A percentile compares a stretch with the other conserved stretches of the same genome.
These are phyloP conservation scores for Chaetophractus vellerosus DNA, from an alignment of 2,797 vertebrate genomes.

Conservation along the genomic window DNA sequence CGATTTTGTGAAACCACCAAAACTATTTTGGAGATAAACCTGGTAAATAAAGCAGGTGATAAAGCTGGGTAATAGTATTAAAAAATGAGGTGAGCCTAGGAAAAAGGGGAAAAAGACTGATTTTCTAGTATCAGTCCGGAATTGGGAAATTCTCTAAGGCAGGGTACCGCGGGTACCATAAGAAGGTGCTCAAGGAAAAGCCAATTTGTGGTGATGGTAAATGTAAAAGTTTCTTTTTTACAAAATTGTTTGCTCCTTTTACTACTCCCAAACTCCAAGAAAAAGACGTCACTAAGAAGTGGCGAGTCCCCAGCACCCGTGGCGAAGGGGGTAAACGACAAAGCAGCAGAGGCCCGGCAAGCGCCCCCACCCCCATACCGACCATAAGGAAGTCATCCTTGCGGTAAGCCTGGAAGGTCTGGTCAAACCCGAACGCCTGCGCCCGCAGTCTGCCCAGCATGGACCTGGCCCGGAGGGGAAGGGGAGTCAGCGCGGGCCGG, in stretches of 20 bases:
- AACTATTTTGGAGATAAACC: conserved; percentile 13
- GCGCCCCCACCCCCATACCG: conserved; percentile 30
- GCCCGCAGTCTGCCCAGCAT: conserved; percentile 94
- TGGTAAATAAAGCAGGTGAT: background rate
- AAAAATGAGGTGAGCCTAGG: background rate
- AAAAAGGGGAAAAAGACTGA: background rate
- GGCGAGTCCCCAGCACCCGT: background rate
- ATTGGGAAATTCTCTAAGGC: background rate
- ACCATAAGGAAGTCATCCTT: conserved; percentile 93
- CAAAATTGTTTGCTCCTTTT: background rate
- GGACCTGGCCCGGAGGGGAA: conserved; percentile 90
- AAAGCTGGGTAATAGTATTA: background rate
- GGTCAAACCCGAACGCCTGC: conserved; percentile 94
- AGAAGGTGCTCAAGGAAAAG: background rate
- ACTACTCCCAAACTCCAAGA: conserved; percentile 6
- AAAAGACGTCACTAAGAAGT: background rate
- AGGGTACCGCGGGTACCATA: background rate
- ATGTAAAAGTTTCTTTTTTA: background rate
- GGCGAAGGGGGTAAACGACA: background rate
- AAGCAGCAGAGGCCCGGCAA: background rate
- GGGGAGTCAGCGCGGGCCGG: background rate
- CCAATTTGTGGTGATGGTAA: background rate
- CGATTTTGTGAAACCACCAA: conserved; percentile 48
- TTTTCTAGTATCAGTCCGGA: background rate
- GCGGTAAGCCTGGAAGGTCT: conserved; percentile 91